phyloP scores from a whole-genome alignment of 2,888 invertebrate species.

The Hydrotaea cyrtoneurina region DNA sequence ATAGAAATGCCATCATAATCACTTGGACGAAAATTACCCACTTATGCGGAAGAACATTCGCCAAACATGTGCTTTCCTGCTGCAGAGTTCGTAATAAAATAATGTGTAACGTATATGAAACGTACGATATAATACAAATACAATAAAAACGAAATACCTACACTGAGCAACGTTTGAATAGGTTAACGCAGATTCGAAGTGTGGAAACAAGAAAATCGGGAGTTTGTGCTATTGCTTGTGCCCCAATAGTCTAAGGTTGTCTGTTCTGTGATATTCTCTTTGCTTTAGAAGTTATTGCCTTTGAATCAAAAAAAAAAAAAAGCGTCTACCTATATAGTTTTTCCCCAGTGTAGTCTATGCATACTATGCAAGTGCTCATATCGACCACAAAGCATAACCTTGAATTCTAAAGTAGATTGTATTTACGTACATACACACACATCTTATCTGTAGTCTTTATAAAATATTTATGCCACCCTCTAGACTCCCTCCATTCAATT shows the following conservation, averaged over 20 bases:
- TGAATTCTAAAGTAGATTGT: neutral
- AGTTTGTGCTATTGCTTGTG: too few species aligned
- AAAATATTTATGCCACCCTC: neutral
- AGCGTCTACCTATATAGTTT: too few species aligned
- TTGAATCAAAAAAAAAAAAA: too few species aligned
- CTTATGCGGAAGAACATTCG: neutral
- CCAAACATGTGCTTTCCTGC: neutral
- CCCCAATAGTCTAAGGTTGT: too few species aligned
- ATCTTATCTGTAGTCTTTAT: neutral
- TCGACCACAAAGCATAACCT: neutral
- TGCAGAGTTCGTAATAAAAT: neutral
- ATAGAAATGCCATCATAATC: slow-evolving; percentile 7
- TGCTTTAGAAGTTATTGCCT: too few species aligned
- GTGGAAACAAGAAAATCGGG: too few species aligned
- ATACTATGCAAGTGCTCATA: neutral
- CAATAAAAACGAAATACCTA: neutral
- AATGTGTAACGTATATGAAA: neutral
- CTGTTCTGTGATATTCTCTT: too few species aligned
- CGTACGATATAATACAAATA: neutral
- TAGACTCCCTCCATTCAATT: too few species aligned
- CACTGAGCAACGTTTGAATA: too few species aligned
- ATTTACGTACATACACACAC: neutral
- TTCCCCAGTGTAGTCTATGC: neutral
- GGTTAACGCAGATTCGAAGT: too few species aligned
- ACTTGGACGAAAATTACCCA: neutral